phyloP scores from a whole-genome alignment of 2,113 vertebrate genomes.

The Cercocebus atys region DNA sequence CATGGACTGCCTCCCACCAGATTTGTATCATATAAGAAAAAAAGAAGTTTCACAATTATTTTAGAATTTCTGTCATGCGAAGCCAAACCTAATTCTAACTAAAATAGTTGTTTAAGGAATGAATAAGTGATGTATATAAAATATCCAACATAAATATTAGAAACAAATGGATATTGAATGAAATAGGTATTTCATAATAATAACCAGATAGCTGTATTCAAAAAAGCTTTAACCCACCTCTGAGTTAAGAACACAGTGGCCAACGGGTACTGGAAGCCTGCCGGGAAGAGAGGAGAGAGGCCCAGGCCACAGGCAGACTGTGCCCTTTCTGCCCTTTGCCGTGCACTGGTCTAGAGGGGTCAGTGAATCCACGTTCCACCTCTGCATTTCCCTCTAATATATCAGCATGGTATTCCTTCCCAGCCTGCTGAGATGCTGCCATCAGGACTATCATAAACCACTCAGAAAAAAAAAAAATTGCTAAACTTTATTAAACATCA shows the following conservation, averaged over 20 bases:
- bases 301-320: neutral
- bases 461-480: constrained; percentile 52
- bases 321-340: neutral
- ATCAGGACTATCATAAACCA: constrained; percentile 14
- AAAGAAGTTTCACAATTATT: neutral
- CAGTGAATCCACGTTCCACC: fast-evolving
- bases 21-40: neutral
- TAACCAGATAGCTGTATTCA: neutral
- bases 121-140: constrained; percentile 10
- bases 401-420: neutral
- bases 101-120: constrained; percentile 20
- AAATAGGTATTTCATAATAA: constrained; percentile 39
- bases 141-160: neutral
- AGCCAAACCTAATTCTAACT: constrained; percentile 20
- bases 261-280: neutral
- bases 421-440: neutral
- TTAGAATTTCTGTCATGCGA: constrained; percentile 40
- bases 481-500: constrained; percentile 47
- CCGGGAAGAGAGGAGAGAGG: neutral
- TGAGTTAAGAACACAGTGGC: neutral
- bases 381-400: neutral
- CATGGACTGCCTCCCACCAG: neutral
- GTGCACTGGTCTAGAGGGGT: fast-evolving
- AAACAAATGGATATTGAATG: neutral
- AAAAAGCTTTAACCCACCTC: neutral